phyloP scores from a whole-genome alignment of 2,113 vertebrate genomes.

The Rana temporaria region DNA sequence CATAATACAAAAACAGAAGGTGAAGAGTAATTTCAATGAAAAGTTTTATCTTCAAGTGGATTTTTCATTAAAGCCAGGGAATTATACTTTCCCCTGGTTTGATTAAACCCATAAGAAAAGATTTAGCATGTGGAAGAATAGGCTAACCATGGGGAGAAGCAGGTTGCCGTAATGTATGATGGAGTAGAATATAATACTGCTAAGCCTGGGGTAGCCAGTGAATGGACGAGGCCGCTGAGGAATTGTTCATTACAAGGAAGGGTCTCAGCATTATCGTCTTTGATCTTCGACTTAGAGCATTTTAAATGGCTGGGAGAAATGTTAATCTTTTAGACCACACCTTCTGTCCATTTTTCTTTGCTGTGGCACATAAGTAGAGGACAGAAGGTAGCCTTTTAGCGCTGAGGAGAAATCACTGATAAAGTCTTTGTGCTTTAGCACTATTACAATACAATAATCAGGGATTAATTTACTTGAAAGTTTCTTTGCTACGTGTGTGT shows the following conservation, averaged over 20 bases:
- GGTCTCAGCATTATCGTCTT: constrained; percentile 46
- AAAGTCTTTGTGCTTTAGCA: constrained; percentile 26
- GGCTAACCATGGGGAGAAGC: constrained; percentile 52
- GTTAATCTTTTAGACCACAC: constrained; percentile 48
- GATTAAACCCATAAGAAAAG: constrained; percentile 48
- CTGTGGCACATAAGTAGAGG: constrained; percentile 49
- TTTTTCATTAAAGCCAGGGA: constrained; percentile 14
- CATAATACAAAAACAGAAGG: constrained; percentile 30
- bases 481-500: background rate
- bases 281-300: constrained; percentile 52
- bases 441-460: constrained; percentile 53
- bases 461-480: constrained; percentile 43
- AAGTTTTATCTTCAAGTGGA: constrained; percentile 21
- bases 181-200: constrained; percentile 50
- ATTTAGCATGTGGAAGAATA: constrained; percentile 52
- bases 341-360: constrained; percentile 47
- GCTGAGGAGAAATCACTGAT: constrained; percentile 47
- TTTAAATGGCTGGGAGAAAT: constrained; percentile 55
- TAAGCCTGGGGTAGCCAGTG: constrained; percentile 46
- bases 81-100: constrained; percentile 42
- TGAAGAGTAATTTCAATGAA: constrained; percentile 16
- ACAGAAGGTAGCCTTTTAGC: constrained; percentile 53
- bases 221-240: constrained; percentile 46
- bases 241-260: constrained; percentile 55
- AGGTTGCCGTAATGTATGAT: constrained; percentile 48